These are phyloP conservation scores for Gadopsis bispinosus DNA, from an alignment of 2,797 vertebrate species.

Conservation along the genomic window DNA sequence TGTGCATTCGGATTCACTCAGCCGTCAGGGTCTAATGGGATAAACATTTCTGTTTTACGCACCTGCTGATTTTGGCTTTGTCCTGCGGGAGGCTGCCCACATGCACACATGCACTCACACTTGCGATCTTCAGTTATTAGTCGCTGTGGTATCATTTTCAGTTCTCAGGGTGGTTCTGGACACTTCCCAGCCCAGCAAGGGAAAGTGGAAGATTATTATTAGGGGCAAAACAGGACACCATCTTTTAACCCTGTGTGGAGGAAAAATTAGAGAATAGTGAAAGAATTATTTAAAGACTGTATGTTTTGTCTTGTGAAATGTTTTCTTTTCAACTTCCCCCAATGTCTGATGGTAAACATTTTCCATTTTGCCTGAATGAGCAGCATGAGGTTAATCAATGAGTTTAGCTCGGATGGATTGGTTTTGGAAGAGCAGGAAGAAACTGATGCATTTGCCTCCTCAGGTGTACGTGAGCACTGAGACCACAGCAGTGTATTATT, in stretches of 20 bases:
- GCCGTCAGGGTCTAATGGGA: conserved; percentile 45
- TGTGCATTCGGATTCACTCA: conserved; percentile 55
- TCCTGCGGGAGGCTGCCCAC: conserved; percentile 65
- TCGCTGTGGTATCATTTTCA: conserved; percentile 61
- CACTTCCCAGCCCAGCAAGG: neutral
- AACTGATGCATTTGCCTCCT: neutral
- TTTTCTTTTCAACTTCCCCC: neutral
- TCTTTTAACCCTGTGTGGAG: neutral
- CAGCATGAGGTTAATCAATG: neutral
- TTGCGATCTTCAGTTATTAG: conserved; percentile 58
- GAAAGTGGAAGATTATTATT: neutral
- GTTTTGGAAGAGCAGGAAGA: neutral
- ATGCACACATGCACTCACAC: conserved; percentile 32
- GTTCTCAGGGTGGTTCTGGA: conserved; percentile 27
- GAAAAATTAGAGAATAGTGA: conserved; percentile 6
- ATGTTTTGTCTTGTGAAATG: neutral
- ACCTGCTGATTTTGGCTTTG: conserved; percentile 74
- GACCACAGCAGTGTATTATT: neutral
- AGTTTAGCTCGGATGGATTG: neutral
- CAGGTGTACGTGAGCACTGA: neutral
- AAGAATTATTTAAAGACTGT: neutral
- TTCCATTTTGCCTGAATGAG: neutral
- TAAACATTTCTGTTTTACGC: conserved; percentile 57
- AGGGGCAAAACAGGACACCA: conserved; percentile 2
- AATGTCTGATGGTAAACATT: neutral